Evolutionary conservation across 2,797 vertebrate genomes (phyloP).

Genomic region (Eulemur coronatus): DNA sequence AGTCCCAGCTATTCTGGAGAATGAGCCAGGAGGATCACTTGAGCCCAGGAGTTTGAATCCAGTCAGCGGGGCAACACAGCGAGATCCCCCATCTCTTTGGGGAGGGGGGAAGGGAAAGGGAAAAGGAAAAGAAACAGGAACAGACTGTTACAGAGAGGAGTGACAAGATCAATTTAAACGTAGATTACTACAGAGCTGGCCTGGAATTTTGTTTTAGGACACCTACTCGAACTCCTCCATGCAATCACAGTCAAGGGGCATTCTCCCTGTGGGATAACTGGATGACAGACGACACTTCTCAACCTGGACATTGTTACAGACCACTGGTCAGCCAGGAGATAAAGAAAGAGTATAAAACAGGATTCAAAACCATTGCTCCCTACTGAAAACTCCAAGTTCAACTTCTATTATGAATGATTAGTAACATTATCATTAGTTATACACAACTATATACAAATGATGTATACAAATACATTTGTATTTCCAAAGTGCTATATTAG

Average conservation of each 20-base stretch:
- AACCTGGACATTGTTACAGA: not conserved
- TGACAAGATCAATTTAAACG: not conserved
- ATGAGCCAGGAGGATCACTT: not conserved
- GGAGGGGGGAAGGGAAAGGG: not conserved
- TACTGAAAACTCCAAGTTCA: slow-evolving; percentile 2
- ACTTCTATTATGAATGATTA: not conserved
- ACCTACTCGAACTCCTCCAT: not conserved
- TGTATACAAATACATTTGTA: not conserved
- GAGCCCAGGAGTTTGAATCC: not conserved
- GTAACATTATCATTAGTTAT: not conserved
- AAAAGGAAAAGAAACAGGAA: not conserved
- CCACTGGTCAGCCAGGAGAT: not conserved
- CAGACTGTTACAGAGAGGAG: not conserved
- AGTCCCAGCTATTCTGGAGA: not conserved
- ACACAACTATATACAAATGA: not conserved
- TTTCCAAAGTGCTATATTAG: not conserved
- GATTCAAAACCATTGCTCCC: not conserved
- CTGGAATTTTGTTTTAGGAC: not conserved
- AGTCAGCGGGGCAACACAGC: not conserved
- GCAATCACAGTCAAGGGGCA: not conserved
- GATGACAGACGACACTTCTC: not conserved
- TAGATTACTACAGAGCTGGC: not conserved
- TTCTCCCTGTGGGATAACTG: not conserved
- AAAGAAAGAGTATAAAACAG: not conserved
- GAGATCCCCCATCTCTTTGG: not conserved